phyloP scores from a whole-genome alignment of 2,113 vertebrate genomes.

The Leiothrix lutea region DNA sequence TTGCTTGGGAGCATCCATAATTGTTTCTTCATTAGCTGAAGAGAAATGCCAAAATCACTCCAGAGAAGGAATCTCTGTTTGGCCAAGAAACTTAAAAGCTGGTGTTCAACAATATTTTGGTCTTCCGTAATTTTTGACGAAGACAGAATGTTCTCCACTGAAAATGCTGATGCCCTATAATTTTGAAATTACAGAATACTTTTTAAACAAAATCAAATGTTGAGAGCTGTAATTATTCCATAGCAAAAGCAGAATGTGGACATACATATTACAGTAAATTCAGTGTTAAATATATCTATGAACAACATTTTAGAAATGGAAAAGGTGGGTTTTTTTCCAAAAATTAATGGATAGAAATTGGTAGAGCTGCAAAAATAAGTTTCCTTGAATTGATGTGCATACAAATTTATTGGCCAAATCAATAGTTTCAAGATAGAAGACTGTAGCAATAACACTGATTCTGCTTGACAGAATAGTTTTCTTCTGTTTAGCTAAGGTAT shows the following conservation, averaged over 20 bases:
- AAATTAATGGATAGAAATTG: neutral
- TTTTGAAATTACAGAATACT: neutral
- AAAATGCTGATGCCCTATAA: neutral
- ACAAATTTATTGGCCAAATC: neutral
- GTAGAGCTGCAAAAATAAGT: neutral
- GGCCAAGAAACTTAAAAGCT: neutral
- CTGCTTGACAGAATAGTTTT: neutral
- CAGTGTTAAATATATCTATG: neutral
- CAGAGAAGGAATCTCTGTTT: neutral
- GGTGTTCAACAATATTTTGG: neutral
- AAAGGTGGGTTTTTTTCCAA: neutral
- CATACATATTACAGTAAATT: neutral
- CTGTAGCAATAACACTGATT: neutral
- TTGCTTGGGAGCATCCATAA: neutral
- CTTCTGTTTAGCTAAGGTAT: neutral
- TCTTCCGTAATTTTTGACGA: neutral
- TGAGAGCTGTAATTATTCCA: neutral
- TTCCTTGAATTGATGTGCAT: neutral
- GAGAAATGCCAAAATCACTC: neutral
- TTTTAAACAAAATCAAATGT: neutral
- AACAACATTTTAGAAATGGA: neutral
- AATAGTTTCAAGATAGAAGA: neutral
- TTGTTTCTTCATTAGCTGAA: neutral
- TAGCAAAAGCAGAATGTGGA: neutral
- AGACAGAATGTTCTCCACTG: neutral